These are phyloP conservation scores for Drosophila miranda DNA, from an alignment of 1,140 invertebrate species.

Conservation along the genomic window DNA sequence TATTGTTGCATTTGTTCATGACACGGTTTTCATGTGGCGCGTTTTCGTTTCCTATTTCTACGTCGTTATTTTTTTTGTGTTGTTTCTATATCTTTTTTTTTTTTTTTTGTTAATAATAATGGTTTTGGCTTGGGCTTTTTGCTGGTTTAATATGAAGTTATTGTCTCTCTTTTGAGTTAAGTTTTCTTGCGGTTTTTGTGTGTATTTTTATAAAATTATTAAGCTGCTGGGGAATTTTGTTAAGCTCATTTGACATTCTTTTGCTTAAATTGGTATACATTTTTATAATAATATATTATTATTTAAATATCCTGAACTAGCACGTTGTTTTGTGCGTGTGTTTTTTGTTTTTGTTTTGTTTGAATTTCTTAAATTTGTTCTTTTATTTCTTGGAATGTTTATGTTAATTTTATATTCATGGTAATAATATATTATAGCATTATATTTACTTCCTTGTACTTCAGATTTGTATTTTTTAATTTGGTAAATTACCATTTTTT, in stretches of 20 bases:
- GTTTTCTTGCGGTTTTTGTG: slow-evolving; percentile 15
- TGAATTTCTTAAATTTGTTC: not conserved
- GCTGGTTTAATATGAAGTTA: slow-evolving; percentile 55
- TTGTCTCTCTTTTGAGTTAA: slow-evolving; percentile 22
- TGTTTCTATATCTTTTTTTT: slow-evolving; percentile 21
- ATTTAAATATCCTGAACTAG: not conserved
- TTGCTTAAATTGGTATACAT: not conserved
- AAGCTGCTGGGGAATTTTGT: slow-evolving; percentile 27
- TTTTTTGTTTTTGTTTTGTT: not conserved
- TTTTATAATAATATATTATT: not conserved
- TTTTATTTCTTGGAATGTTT: too few relatives aligned
- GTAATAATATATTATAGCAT: too few relatives aligned
- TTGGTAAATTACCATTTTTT: not conserved
- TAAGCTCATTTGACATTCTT: slow-evolving; percentile 28
- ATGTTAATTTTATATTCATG: too few relatives aligned
- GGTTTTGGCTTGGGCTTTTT: slow-evolving; percentile 28
- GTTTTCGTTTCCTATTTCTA: slow-evolving; percentile 76
- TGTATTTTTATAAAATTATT: slow-evolving; percentile 10
- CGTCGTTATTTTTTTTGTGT: slow-evolving; percentile 44
- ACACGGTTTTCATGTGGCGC: slow-evolving; percentile 74
- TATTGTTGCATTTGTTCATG: slow-evolving; percentile 76
- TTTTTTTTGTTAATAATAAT: slow-evolving; percentile 19
- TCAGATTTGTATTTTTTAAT: not conserved
- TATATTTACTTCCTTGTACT: too few relatives aligned
- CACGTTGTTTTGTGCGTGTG: too few relatives aligned